A percentile compares a stretch with the other conserved stretches of the same genome.
These are phyloP conservation scores for Polymixis flavicincta DNA, from an alignment of 2,888 invertebrate genomes.

Conservation along the genomic window DNA sequence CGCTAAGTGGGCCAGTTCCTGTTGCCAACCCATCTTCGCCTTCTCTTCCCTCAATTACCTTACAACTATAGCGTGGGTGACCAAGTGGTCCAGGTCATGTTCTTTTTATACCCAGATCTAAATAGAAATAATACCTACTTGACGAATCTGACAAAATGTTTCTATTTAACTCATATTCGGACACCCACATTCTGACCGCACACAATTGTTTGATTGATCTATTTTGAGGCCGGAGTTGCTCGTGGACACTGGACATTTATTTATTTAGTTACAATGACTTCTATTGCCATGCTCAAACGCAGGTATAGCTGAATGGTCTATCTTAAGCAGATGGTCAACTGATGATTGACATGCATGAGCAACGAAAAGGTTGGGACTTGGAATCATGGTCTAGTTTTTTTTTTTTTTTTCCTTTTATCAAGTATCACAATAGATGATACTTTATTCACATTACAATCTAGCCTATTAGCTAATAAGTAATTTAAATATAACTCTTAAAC, in stretches of 20 bases:
- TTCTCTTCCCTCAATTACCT: constrained; percentile 56
- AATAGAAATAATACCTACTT: constrained; percentile 39
- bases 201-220: constrained; percentile 41
- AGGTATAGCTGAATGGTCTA: neutral
- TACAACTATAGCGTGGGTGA: constrained; percentile 48
- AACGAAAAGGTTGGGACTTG: neutral
- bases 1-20: constrained; percentile 12
- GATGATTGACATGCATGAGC: neutral
- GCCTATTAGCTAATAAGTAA: too few relatives aligned
- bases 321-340: neutral
- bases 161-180: constrained; percentile 30
- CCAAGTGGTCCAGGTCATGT: constrained; percentile 52
- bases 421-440: too few relatives aligned
- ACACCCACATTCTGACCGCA: constrained; percentile 34
- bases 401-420: too few relatives aligned
- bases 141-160: constrained; percentile 37
- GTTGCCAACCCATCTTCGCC: constrained; percentile 45
- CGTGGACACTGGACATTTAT: neutral
- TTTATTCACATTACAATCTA: too few relatives aligned
- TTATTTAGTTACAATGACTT: constrained; percentile 7
- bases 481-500: too few relatives aligned
- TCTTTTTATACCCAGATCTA: constrained; percentile 53
- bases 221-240: constrained; percentile 15
- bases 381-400: neutral
- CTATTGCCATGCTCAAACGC: neutral